Percentiles rank a stretch among this genome's conserved stretches.
Evolutionary conservation across 2,113 vertebrate genomes (phyloP).

Genomic region (Chionomys nivalis): DNA sequence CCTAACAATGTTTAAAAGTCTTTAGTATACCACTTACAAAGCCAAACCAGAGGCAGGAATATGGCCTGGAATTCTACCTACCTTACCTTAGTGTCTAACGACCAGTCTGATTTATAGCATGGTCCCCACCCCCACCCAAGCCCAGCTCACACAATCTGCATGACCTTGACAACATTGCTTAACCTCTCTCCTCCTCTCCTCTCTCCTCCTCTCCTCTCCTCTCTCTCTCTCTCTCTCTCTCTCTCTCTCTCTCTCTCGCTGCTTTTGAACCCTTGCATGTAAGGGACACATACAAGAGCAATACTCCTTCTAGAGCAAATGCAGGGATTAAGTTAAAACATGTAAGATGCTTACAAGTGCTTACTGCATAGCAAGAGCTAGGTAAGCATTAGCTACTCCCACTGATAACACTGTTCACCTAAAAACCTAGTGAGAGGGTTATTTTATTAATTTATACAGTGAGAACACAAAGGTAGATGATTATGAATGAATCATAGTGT

Average conservation of each 20-base stretch:
- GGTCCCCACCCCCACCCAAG: background rate
- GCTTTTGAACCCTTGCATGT: background rate
- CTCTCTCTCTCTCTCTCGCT: background rate
- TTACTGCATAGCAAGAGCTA: background rate
- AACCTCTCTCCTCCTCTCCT: background rate
- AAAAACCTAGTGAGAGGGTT: background rate
- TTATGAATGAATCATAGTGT: background rate
- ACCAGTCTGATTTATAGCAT: background rate
- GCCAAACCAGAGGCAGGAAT: background rate
- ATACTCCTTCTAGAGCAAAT: background rate
- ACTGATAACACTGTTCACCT: background rate
- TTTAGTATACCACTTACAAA: background rate
- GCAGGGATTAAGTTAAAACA: background rate
- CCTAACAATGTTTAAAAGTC: background rate
- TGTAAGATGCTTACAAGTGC: background rate
- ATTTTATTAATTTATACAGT: slow-evolving; percentile 28
- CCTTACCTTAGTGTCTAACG: background rate
- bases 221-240: background rate
- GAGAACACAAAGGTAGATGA: background rate
- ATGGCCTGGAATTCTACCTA: background rate
- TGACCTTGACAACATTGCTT: background rate
- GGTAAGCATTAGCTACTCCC: background rate
- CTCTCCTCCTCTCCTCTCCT: too few species aligned
- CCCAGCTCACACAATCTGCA: background rate
- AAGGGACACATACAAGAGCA: background rate